These are phyloP conservation scores for Pomacea maculata DNA, from an alignment of 1,140 invertebrate species.

Conservation along the genomic window DNA sequence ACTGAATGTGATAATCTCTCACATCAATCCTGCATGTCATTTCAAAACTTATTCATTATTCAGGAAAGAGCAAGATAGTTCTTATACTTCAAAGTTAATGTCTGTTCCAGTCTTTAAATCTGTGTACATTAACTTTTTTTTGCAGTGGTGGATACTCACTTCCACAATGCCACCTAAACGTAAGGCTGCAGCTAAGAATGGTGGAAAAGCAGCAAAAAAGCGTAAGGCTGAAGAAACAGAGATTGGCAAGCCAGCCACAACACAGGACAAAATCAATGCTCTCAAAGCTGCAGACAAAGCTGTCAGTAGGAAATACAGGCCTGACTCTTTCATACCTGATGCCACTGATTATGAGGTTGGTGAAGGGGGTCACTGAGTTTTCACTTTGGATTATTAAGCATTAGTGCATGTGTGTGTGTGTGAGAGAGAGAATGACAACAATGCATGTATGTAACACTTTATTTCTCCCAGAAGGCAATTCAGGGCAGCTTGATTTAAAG, in stretches of 20 bases:
- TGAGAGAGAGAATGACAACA: not conserved
- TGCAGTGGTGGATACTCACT: not conserved
- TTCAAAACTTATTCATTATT: too few species aligned
- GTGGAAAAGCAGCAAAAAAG: conserved; percentile 46
- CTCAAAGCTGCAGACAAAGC: conserved; percentile 49
- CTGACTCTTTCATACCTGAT: conserved; percentile 36
- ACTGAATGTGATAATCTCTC: too few species aligned
- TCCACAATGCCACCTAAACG: conserved; percentile 50
- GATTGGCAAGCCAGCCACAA: conserved; percentile 31
- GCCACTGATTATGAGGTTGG: conserved; percentile 21
- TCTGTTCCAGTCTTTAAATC: too few species aligned
- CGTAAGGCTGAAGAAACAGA: conserved; percentile 37
- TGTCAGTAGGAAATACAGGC: conserved; percentile 43
- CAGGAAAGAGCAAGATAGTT: too few species aligned
- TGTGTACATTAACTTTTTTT: too few species aligned
- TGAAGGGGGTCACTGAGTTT: not conserved
- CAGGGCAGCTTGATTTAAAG: too few species aligned
- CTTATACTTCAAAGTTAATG: too few species aligned
- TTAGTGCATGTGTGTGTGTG: not conserved
- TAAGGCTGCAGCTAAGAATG: conserved; percentile 38
- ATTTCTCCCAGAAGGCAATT: too few species aligned
- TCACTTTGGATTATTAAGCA: not conserved
- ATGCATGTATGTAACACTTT: too few species aligned
- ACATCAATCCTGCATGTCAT: too few species aligned
- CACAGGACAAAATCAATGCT: conserved; percentile 48